phyloP scores from a whole-genome alignment of 2,113 vertebrate genomes.

The Melanerpes aurifrons region DNA sequence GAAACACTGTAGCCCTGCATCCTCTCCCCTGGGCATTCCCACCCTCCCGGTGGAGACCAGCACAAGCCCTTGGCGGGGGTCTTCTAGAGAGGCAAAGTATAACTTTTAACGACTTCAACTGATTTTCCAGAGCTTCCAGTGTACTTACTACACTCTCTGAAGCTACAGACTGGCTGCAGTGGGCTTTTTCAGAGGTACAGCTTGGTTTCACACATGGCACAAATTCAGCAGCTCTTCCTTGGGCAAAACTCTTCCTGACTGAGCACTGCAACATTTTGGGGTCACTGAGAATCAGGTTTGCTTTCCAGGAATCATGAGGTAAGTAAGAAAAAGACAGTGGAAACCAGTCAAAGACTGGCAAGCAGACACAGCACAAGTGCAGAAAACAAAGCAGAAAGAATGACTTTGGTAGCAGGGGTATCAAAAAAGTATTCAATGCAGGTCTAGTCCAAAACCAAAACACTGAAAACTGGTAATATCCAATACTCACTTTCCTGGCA shows the following conservation, averaged over 20 bases:
- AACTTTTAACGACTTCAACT: neutral
- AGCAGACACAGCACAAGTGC: neutral
- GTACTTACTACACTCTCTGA: neutral
- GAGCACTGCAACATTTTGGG: neutral
- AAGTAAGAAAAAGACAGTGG: constrained; percentile 5
- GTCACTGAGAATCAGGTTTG: neutral
- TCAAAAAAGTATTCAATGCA: constrained; percentile 41
- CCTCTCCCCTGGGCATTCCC: neutral
- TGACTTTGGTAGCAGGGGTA: neutral
- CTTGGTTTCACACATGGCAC: neutral
- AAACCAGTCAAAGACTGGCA: neutral
- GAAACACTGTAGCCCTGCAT: neutral
- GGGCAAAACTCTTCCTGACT: constrained; percentile 1
- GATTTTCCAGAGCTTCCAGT: neutral
- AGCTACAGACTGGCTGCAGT: accelerated
- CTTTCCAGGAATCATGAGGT: constrained; percentile 51
- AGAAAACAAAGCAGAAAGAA: neutral
- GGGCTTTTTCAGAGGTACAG: neutral
- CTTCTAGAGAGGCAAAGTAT: neutral
- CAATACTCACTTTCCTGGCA: neutral
- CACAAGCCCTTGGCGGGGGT: neutral
- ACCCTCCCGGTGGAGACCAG: neutral
- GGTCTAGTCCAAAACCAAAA: constrained; percentile 45
- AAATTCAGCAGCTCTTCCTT: constrained; percentile 3
- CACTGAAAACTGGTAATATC: neutral